Conservation (phyloP, 1,140 invertebrate genomes). For the Cydia amplana region DNA sequence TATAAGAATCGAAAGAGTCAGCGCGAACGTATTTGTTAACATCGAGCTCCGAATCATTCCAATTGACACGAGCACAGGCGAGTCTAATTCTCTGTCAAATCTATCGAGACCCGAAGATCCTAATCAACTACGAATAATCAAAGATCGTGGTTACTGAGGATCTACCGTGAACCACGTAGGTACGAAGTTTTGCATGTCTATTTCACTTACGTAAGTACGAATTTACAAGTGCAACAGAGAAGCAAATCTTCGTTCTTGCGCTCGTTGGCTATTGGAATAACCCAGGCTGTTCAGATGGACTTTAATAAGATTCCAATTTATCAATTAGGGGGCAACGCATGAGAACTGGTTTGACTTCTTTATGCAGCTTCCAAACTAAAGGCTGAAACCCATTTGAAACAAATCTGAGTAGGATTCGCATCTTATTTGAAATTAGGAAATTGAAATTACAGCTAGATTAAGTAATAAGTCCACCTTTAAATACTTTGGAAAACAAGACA, state of each 20-base stretch:
- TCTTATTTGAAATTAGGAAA: conserved; percentile 17
- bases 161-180: no score
- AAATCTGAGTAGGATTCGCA: neutral
- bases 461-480: no score
- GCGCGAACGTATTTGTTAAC: neutral
- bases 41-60: neutral
- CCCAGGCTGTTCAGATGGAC: conserved; percentile 38
- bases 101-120: no score
- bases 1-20: neutral
- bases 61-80: neutral
- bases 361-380: conserved; percentile 61
- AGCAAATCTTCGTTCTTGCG: no score
- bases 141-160: no score
- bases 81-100: conserved; percentile 43
- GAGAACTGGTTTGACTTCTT: conserved; percentile 76
- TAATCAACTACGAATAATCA: no score
- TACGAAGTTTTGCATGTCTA: no score
- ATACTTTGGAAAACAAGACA: neutral
- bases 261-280: neutral
- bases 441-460: neutral
- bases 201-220: no score
- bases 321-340: conserved; percentile 82
- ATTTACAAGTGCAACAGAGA: no score
- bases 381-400: conserved; percentile 48
- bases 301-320: conserved; percentile 86